Evolutionary conservation across 2,113 vertebrate genomes (phyloP).

Genomic region (Colinus virginianus): DNA sequence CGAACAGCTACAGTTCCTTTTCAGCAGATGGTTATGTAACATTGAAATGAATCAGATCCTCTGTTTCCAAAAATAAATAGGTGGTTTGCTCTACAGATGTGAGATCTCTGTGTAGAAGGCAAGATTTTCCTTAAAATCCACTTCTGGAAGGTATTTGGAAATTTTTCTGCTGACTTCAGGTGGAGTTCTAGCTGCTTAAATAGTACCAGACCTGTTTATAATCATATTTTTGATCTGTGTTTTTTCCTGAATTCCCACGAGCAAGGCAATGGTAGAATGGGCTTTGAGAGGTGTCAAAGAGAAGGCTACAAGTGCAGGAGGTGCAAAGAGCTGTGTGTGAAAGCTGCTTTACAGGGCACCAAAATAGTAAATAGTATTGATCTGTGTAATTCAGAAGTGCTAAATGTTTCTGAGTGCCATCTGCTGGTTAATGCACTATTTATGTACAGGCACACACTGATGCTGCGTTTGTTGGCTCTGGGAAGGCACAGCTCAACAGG

Average conservation of each 20-base stretch:
- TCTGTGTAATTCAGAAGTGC: background rate
- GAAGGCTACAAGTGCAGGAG: background rate
- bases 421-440: constrained; percentile 15
- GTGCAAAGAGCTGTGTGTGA: background rate
- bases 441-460: too few species aligned
- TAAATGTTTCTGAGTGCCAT: constrained; percentile 1
- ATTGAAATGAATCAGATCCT: constrained; percentile 28
- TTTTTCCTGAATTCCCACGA: background rate
- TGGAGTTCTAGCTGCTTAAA: background rate
- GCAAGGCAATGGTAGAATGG: background rate
- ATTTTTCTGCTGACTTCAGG: background rate
- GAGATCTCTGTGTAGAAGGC: background rate
- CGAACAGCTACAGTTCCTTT: constrained; percentile 43
- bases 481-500: background rate
- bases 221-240: background rate
- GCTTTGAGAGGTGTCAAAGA: background rate
- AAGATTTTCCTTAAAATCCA: background rate
- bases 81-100: constrained; percentile 35
- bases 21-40: constrained; percentile 48
- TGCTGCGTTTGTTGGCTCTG: rapidly evolving
- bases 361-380: background rate
- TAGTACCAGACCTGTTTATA: background rate
- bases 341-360: background rate
- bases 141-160: constrained; percentile 9
- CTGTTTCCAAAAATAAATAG: background rate